Percentiles rank a stretch among this genome's conserved stretches.
Evolutionary conservation across 2,797 vertebrate genomes (phyloP).

Genomic region (Acrossocheilus wenchowensis): DNA sequence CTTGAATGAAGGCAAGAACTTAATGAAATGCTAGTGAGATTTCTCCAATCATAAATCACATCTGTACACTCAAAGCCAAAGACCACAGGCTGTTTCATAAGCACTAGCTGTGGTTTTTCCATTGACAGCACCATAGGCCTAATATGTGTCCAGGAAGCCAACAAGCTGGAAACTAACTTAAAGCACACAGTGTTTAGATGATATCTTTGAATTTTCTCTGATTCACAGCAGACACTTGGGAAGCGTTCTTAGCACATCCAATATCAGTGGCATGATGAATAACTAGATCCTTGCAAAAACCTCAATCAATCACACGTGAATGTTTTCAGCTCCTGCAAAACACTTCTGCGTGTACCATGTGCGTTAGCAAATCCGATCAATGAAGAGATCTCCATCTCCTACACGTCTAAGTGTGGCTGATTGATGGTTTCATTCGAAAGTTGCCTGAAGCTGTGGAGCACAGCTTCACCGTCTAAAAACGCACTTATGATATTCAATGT

Average conservation of each 20-base stretch:
- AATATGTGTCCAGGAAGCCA: not conserved
- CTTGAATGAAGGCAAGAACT: conserved; percentile 18
- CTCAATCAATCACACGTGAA: conserved; percentile 35
- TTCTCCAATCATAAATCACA: conserved; percentile 26
- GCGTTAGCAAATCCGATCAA: conserved; percentile 42
- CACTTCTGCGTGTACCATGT: conserved; percentile 18
- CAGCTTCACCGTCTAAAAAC: conserved; percentile 77
- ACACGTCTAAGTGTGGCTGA: conserved; percentile 65
- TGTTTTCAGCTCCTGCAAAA: conserved; percentile 29
- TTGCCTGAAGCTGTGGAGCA: conserved; percentile 75
- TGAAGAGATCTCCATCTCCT: conserved; percentile 35
- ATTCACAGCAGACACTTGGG: conserved; percentile 11
- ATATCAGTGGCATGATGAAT: conserved; percentile 27
- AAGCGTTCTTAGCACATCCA: not conserved
- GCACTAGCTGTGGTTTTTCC: not conserved
- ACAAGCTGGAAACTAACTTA: not conserved
- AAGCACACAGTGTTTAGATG: not conserved
- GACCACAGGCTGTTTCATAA: not conserved
- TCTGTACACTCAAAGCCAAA: not conserved
- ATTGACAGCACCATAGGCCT: not conserved
- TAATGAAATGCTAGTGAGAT: conserved; percentile 27
- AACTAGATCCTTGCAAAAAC: conserved; percentile 12
- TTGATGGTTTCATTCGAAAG: conserved; percentile 80
- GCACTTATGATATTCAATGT: conserved; percentile 69
- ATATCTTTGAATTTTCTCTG: not conserved